Percentiles rank a stretch among this genome's conserved stretches.
These are phyloP conservation scores for Piliocolobus tephrosceles DNA, from an alignment of 2,113 vertebrate genomes.

Conservation along the genomic window DNA sequence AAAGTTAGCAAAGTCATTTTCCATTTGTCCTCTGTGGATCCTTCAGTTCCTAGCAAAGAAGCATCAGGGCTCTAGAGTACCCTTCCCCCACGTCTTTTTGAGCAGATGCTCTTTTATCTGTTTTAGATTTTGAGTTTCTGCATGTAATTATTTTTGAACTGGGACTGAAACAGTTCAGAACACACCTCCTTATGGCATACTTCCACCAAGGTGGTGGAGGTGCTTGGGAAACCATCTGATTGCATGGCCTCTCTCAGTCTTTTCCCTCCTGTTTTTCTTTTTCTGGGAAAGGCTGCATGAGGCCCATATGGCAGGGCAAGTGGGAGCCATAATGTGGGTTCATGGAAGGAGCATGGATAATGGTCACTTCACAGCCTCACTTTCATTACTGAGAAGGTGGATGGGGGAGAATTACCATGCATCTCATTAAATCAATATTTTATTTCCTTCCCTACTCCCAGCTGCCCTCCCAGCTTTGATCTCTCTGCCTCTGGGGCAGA, in stretches of 20 bases:
- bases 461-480: conserved; percentile 65
- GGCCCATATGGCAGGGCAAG: conserved; percentile 48
- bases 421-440: conserved; percentile 71
- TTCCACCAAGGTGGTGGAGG: not conserved
- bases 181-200: not conserved
- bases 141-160: conserved; percentile 3
- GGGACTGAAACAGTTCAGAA: conserved; percentile 2
- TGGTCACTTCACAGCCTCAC: not conserved
- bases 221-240: conserved; percentile 20
- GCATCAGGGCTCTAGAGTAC: not conserved
- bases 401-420: conserved; percentile 11
- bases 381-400: conserved; percentile 14
- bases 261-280: not conserved
- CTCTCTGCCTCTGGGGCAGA: conserved; percentile 12
- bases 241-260: not conserved
- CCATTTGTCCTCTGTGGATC: not conserved
- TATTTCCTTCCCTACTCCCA: conserved; percentile 57
- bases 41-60: not conserved
- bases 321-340: conserved; percentile 18
- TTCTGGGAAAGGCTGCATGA: conserved; percentile 12
- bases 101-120: not conserved
- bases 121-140: conserved; percentile 54
- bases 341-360: not conserved
- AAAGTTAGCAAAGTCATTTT: not conserved
- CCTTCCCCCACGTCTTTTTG: not conserved